Evolutionary conservation across 2,888 invertebrate genomes (phyloP).

Genomic region (Oligia strigilis): DNA sequence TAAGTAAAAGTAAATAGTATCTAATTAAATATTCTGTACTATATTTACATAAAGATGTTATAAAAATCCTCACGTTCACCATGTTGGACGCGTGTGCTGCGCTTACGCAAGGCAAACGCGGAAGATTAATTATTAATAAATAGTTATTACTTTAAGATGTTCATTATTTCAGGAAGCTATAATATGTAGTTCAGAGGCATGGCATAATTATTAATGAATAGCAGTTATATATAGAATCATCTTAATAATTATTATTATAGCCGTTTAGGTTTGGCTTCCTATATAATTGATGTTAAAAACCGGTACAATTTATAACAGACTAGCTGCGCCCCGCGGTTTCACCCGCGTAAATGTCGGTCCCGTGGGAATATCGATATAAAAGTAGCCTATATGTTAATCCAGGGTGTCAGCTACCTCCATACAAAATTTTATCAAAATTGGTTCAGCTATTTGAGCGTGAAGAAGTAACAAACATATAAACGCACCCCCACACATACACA

Average conservation of each 20-base stretch:
- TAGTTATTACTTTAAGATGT: slow-evolving; percentile 10
- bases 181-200: neutral
- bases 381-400: too few relatives aligned
- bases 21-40: slow-evolving; percentile 45
- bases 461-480: too few relatives aligned
- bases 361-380: too few relatives aligned
- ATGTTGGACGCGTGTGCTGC: slow-evolving; percentile 24
- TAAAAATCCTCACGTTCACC: slow-evolving; percentile 19
- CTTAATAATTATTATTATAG: neutral
- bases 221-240: neutral
- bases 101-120: slow-evolving; percentile 35
- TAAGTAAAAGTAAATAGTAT: slow-evolving; percentile 32
- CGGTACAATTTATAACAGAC: neutral
- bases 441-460: too few relatives aligned
- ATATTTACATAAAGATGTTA: slow-evolving; percentile 11
- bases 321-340: too few relatives aligned
- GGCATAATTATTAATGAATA: neutral
- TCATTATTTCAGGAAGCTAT: slow-evolving; percentile 12
- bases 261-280: neutral
- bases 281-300: neutral
- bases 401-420: too few relatives aligned
- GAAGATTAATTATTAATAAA: slow-evolving; percentile 31
- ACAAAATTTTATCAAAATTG: too few relatives aligned
- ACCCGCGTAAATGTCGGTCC: too few relatives aligned
- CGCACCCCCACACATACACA: too few relatives aligned